Conservation (phyloP, 2,888 invertebrate genomes). For the Abrostola tripartita region DNA sequence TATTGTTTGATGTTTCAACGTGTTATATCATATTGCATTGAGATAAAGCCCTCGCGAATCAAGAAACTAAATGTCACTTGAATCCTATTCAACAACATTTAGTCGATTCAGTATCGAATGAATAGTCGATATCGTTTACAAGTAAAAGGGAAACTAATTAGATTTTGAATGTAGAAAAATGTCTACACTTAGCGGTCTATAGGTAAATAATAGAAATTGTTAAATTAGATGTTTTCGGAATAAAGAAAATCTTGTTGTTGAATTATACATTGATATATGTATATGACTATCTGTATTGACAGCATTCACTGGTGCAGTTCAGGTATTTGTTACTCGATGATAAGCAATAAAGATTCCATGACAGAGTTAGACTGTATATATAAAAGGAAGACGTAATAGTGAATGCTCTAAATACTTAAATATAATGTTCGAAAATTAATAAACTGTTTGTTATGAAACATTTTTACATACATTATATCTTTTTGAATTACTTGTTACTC, state of each 20-base stretch:
- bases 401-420: slow-evolving; percentile 52
- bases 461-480: slow-evolving; percentile 61
- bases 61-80: too few species aligned
- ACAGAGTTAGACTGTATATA: slow-evolving; percentile 1
- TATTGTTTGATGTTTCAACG: too few species aligned
- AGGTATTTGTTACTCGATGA: slow-evolving; percentile 3
- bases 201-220: slow-evolving; percentile 72
- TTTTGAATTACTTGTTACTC: slow-evolving; percentile 65
- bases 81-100: neutral
- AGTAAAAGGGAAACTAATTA: slow-evolving; percentile 38
- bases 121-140: slow-evolving; percentile 12
- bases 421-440: slow-evolving; percentile 53
- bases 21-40: too few species aligned
- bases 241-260: slow-evolving; percentile 77
- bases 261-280: slow-evolving; percentile 57
- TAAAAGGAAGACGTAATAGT: slow-evolving; percentile 20
- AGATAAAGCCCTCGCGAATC: too few species aligned
- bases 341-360: neutral
- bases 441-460: slow-evolving; percentile 64
- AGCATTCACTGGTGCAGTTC: slow-evolving; percentile 39
- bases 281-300: slow-evolving; percentile 38
- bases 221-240: slow-evolving; percentile 74
- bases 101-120: slow-evolving; percentile 13
- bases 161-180: slow-evolving; percentile 57
- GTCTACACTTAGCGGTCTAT: slow-evolving; percentile 68